Conservation (phyloP, 2,113 vertebrate species). For the Ardeotis arabs region DNA sequence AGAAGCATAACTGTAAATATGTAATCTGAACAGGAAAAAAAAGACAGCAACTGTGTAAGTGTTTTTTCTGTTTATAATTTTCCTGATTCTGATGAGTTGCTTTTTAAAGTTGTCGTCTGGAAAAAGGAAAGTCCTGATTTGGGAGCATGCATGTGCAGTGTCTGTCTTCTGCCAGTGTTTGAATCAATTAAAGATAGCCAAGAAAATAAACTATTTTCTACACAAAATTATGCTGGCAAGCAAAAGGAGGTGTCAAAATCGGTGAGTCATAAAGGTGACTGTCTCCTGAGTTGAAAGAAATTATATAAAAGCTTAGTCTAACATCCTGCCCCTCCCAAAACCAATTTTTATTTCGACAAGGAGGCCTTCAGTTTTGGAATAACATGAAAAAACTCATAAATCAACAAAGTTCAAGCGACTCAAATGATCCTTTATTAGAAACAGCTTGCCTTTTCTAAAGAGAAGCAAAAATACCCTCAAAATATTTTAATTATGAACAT, state of each 20-base stretch:
- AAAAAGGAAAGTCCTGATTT: not conserved
- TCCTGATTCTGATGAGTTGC: not conserved
- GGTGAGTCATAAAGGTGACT: not conserved
- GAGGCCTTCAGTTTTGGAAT: conserved; percentile 11
- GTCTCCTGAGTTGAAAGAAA: not conserved
- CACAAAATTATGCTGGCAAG: not conserved
- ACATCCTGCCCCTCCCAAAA: not conserved
- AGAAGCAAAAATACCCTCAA: conserved; percentile 1
- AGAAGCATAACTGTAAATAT: not conserved
- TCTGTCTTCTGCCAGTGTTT: not conserved
- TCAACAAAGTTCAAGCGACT: not conserved
- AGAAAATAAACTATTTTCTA: not conserved
- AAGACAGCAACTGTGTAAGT: not conserved
- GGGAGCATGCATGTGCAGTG: not conserved
- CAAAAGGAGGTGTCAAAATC: not conserved
- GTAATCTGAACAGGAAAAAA: not conserved
- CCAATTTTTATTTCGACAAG: not conserved
- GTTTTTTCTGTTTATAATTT: not conserved
- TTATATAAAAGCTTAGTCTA: not conserved
- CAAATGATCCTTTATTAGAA: conserved; percentile 41
- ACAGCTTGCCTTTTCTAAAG: conserved; percentile 21
- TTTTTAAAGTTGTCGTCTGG: not conserved
- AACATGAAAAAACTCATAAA: conserved; percentile 11
- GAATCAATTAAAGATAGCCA: not conserved
- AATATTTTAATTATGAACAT: conserved; percentile 43